Percentiles rank a stretch among this genome's conserved stretches.
phyloP scores from a whole-genome alignment of 1,140 invertebrate genomes.

The Caenorhabditis inopinata region DNA sequence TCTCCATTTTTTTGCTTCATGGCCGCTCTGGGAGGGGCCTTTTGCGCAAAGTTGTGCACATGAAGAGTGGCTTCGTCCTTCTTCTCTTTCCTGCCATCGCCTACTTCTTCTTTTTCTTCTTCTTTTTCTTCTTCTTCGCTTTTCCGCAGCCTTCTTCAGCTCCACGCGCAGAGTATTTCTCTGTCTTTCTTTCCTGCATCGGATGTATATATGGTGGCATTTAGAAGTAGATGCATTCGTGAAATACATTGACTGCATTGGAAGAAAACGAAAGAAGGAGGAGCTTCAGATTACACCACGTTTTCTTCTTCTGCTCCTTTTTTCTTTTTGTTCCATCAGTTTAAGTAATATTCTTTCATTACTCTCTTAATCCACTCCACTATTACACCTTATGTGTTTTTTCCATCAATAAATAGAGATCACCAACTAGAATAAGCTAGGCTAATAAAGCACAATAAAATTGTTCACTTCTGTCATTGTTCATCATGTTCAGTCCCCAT shows the following conservation, averaged over 20 bases:
- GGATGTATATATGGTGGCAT: conserved; percentile 29
- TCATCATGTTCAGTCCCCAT: no score
- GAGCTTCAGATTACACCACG: conserved; percentile 13
- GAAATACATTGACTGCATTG: not conserved
- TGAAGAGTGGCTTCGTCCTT: conserved; percentile 30
- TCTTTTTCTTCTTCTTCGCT: not conserved
- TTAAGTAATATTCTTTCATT: no score
- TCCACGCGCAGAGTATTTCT: not conserved
- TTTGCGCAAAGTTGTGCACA: conserved; percentile 22
- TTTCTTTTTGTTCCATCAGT: not conserved
- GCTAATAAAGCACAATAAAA: no score
- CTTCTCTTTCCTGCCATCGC: not conserved
- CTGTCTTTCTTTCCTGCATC: conserved; percentile 25
- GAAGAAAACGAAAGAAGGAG: not conserved
- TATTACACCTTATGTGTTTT: no score
- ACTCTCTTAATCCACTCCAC: not conserved
- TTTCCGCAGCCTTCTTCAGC: not conserved
- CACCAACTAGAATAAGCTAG: no score
- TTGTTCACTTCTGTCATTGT: no score
- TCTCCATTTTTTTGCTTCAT: conserved; percentile 3
- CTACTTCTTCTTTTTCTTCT: not conserved
- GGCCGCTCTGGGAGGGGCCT: conserved; percentile 27
- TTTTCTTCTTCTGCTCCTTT: not conserved
- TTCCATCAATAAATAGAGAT: no score
- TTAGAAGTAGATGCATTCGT: conserved; percentile 32